Evolutionary conservation across 2,888 invertebrate species (phyloP).

Genomic region (Macrostomum cliftonense): DNA sequence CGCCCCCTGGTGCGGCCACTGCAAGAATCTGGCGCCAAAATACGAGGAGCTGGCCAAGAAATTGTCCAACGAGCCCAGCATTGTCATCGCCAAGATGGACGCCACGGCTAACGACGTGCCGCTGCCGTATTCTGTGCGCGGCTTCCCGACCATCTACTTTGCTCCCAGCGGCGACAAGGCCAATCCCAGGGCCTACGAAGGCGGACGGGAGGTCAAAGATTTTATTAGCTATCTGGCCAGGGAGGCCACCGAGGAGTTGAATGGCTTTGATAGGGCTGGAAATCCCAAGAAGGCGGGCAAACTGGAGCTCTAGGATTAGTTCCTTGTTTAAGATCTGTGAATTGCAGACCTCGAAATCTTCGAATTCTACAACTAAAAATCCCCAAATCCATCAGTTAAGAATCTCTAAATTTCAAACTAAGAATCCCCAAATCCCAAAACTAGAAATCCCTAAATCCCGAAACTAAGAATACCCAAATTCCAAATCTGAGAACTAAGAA

Average conservation of each 20-base stretch:
- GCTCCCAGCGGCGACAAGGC: slow-evolving; percentile 28
- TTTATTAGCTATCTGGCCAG: slow-evolving; percentile 82
- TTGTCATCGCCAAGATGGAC: slow-evolving; percentile 88
- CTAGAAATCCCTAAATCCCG: no score
- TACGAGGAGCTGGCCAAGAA: slow-evolving; percentile 69
- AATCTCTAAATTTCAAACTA: no score
- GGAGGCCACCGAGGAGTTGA: slow-evolving; percentile 68
- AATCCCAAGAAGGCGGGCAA: slow-evolving; percentile 31
- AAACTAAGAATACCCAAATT: no score
- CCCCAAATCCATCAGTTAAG: no score
- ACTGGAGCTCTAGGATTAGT: no score
- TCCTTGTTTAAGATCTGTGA: no score
- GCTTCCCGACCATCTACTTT: slow-evolving; percentile 96
- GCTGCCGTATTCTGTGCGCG: slow-evolving; percentile 65
- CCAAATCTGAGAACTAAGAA: no score
- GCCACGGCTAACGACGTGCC: slow-evolving; percentile 97
- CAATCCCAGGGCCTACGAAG: slow-evolving; percentile 25
- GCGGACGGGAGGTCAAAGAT: slow-evolving; percentile 75
- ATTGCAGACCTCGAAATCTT: no score
- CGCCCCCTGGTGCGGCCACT: slow-evolving; percentile 91
- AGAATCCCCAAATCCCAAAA: no score
- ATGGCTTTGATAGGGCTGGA: slow-evolving; percentile 67
- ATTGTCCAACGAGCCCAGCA: slow-evolving; percentile 50
- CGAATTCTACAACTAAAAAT: no score
- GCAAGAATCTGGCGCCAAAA: slow-evolving; percentile 78